These are phyloP conservation scores for Pseudanteris insignis DNA, from an alignment of 2,888 invertebrate genomes.

Conservation along the genomic window DNA sequence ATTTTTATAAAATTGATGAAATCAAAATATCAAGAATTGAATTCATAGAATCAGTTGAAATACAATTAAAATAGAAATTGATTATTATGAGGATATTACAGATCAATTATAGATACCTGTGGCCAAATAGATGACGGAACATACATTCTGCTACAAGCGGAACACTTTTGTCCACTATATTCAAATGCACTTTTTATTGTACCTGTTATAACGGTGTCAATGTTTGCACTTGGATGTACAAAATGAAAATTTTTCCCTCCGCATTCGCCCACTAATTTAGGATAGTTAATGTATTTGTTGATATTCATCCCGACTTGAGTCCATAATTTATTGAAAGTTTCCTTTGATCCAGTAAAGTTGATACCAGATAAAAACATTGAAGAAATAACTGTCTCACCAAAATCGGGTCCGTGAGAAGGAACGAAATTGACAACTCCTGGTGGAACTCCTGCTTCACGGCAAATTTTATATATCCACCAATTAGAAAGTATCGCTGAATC, in stretches of 20 bases:
- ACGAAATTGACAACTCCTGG: constrained; percentile 97
- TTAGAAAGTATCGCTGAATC: constrained; percentile 96
- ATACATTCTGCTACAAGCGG: constrained; percentile 97
- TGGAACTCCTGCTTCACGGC: constrained; percentile 95
- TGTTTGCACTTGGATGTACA: constrained; percentile 90
- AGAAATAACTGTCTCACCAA: constrained; percentile 88
- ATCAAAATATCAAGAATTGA: no score
- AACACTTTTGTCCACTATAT: constrained; percentile 98
- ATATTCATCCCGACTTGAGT: constrained; percentile 90
- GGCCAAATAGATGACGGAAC: constrained; percentile 90
- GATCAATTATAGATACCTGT: no score
- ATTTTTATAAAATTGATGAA: no score
- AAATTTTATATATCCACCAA: constrained; percentile 91
- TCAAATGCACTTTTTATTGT: constrained; percentile 95
- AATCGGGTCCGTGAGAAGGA: constrained; percentile 94
- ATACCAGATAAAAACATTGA: constrained; percentile 90
- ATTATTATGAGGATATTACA: no score
- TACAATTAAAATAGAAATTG: no score
- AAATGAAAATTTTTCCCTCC: constrained; percentile 99
- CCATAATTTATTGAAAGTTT: constrained; percentile 95
- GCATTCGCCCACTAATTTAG: constrained; percentile 94
- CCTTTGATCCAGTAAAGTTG: constrained; percentile 98
- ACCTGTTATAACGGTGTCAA: constrained; percentile 80
- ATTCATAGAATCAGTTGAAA: no score
- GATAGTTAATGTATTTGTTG: constrained; percentile 85